Evolutionary conservation across 2,888 invertebrate genomes (phyloP).

Genomic region (Allophyes oxyacanthae): DNA sequence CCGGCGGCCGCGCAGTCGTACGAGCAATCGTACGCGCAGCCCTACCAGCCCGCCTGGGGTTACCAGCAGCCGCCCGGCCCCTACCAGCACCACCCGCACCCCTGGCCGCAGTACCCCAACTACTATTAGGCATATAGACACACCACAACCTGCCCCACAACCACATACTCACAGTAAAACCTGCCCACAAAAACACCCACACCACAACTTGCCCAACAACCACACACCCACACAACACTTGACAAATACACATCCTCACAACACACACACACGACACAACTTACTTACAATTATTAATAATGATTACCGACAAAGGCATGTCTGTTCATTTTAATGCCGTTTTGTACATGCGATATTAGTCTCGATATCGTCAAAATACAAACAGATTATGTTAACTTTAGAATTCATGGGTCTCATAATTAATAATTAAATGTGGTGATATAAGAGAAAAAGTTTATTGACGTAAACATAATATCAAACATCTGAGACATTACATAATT

Average conservation of each 20-base stretch:
- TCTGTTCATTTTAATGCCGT: constrained; percentile 21
- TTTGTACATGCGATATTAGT: constrained; percentile 15
- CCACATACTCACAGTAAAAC: too few species aligned
- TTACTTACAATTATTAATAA: constrained; percentile 7
- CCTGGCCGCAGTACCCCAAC: constrained; percentile 86
- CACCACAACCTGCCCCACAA: neutral
- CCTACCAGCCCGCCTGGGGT: constrained; percentile 85
- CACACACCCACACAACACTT: too few species aligned
- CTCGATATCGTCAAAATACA: constrained; percentile 13
- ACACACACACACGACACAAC: neutral
- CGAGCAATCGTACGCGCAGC: constrained; percentile 83
- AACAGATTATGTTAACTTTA: constrained; percentile 1
- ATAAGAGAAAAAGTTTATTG: constrained; percentile 65
- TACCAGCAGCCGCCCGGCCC: constrained; percentile 86
- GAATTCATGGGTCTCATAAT: constrained; percentile 4
- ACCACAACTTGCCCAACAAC: too few species aligned
- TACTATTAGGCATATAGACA: constrained; percentile 74
- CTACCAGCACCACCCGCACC: constrained; percentile 84
- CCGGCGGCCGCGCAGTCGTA: constrained; percentile 74
- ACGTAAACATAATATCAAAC: constrained; percentile 60
- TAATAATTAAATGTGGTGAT: constrained; percentile 25
- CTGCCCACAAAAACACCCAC: too few species aligned
- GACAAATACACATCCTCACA: too few species aligned
- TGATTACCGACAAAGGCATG: constrained; percentile 12
- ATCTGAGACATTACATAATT: constrained; percentile 66